Percentiles rank a stretch among this genome's conserved stretches.
Evolutionary conservation across 2,797 vertebrate genomes (phyloP).

Genomic region (Gobionotothen gibberifrons): DNA sequence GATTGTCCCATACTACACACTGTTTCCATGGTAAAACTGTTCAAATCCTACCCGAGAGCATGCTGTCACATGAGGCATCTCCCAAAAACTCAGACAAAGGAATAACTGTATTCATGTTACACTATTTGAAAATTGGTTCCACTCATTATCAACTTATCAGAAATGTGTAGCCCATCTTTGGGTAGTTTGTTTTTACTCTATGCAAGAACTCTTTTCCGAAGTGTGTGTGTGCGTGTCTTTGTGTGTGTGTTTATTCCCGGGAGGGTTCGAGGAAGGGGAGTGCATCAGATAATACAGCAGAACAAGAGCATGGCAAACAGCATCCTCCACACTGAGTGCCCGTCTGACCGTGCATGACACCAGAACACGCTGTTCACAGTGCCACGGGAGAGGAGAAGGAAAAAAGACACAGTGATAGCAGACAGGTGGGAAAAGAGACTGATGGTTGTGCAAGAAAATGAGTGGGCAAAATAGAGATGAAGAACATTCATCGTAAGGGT

Average conservation of each 20-base stretch:
- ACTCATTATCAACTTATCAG: conserved; percentile 34
- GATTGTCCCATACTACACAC: background rate
- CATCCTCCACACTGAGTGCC: conserved; percentile 33
- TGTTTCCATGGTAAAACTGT: background rate
- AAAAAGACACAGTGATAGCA: background rate
- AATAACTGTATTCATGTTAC: conserved; percentile 12
- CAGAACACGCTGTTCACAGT: conserved; percentile 22
- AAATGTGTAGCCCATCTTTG: conserved; percentile 37
- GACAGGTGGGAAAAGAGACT: conserved; percentile 9
- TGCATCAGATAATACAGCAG: conserved; percentile 53
- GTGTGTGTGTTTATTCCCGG: conserved; percentile 38
- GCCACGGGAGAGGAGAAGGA: conserved; percentile 12
- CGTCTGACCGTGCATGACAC: conserved; percentile 39
- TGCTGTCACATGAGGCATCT: conserved; percentile 6
- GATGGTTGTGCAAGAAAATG: background rate
- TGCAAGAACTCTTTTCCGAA: conserved; percentile 31
- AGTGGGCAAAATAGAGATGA: conserved; percentile 1
- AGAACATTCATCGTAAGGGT: background rate
- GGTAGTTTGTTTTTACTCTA: conserved; percentile 25
- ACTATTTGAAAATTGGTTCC: conserved; percentile 34
- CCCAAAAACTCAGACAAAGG: conserved; percentile 17
- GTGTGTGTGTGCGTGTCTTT: conserved; percentile 24
- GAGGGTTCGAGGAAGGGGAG: conserved; percentile 17
- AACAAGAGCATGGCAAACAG: conserved; percentile 52
- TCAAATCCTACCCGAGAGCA: background rate